phyloP scores from a whole-genome alignment of 2,888 invertebrate genomes.

The Theristus sp. region DNA sequence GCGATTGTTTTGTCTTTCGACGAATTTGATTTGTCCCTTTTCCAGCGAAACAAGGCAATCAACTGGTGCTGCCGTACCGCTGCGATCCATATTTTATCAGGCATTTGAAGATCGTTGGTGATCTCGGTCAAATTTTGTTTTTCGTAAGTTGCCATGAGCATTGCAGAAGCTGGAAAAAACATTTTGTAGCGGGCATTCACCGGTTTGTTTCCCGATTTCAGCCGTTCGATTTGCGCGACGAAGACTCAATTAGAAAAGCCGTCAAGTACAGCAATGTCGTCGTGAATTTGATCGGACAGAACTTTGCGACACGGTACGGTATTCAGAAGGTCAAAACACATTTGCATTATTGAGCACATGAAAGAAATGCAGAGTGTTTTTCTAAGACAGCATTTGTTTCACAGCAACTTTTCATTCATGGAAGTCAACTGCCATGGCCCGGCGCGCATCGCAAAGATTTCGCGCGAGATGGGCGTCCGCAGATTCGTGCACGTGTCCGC shows the following conservation, averaged over 20 bases:
- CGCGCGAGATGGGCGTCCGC: conserved; percentile 61
- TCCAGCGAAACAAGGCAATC: conserved; percentile 30
- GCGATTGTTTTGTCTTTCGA: neutral
- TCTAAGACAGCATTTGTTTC: too few relatives aligned
- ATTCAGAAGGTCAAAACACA: too few relatives aligned
- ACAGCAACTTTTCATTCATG: conserved; percentile 54
- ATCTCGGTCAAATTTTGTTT: conserved; percentile 82
- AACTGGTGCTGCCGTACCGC: conserved; percentile 80
- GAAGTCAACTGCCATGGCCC: conserved; percentile 75
- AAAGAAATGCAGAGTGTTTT: too few relatives aligned
- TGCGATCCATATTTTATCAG: conserved; percentile 60
- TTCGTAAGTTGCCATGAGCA: conserved; percentile 24
- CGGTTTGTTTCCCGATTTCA: conserved; percentile 36
- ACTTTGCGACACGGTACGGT: conserved; percentile 63
- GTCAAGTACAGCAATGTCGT: conserved; percentile 91
- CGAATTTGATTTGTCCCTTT: neutral
- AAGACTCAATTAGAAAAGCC: conserved; percentile 49
- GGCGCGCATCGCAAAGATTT: conserved; percentile 54
- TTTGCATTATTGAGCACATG: too few relatives aligned
- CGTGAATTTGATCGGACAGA: conserved; percentile 74
- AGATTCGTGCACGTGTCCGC: conserved; percentile 77
- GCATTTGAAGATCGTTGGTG: conserved; percentile 64
- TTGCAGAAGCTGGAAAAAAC: too few relatives aligned
- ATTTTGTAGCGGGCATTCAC: too few relatives aligned
- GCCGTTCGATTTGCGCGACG: conserved; percentile 63